Evolutionary conservation across 2,888 invertebrate genomes (phyloP).

Genomic region (Tupiocoris notatus): DNA sequence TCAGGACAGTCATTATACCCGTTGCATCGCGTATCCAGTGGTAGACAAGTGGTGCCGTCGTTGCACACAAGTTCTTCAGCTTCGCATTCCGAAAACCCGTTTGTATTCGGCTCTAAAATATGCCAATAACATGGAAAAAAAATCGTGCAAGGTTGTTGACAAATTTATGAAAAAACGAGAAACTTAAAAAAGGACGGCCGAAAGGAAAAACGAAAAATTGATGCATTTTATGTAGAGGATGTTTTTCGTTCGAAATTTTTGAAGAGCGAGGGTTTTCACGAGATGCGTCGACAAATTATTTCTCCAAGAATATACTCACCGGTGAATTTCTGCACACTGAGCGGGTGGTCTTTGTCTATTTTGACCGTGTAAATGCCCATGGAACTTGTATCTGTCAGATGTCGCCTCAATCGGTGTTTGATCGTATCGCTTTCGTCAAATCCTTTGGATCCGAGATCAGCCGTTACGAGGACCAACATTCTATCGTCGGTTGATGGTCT

Average conservation of each 20-base stretch:
- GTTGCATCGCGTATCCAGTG: conserved; percentile 61
- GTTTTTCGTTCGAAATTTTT: too few relatives aligned
- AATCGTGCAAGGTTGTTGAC: not conserved
- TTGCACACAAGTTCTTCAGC: conserved; percentile 18
- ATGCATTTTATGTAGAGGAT: too few relatives aligned
- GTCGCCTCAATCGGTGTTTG: not conserved
- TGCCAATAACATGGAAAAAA: not conserved
- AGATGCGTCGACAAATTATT: too few relatives aligned
- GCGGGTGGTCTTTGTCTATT: conserved; percentile 11
- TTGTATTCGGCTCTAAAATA: conserved; percentile 1
- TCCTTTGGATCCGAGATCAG: conserved; percentile 22
- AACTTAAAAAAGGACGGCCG: too few relatives aligned
- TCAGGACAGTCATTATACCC: conserved; percentile 59
- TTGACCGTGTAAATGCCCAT: conserved; percentile 11
- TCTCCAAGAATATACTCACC: conserved; percentile 7
- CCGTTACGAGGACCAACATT: conserved; percentile 16
- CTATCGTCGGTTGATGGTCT: conserved; percentile 11
- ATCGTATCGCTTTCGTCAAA: not conserved
- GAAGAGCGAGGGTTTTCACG: too few relatives aligned
- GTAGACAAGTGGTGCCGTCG: conserved; percentile 58
- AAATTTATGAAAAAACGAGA: too few relatives aligned
- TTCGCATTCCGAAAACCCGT: conserved; percentile 15
- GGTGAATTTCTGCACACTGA: conserved; percentile 24
- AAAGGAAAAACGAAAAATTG: too few relatives aligned
- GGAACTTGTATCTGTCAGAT: not conserved